Percentiles rank a stretch among this genome's conserved stretches.
phyloP scores from a whole-genome alignment of 2,113 vertebrate species.

The Mystacornis crossleyi region DNA sequence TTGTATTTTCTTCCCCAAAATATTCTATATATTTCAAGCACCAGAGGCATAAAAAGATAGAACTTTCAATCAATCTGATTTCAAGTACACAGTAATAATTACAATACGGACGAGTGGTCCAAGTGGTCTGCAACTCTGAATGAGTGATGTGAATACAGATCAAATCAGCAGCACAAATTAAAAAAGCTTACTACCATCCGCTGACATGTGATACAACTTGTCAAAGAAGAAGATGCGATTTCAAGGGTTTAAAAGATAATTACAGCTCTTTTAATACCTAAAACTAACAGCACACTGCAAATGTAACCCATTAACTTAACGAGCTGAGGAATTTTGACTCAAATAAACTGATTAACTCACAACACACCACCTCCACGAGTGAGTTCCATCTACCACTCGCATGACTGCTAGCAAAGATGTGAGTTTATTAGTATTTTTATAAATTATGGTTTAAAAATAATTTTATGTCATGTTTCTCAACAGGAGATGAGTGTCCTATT shows the following conservation, averaged over 20 bases:
- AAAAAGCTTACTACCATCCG: neutral
- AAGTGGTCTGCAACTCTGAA: neutral
- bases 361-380: neutral
- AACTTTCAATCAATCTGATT: neutral
- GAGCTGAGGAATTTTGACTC: neutral
- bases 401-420: neutral
- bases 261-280: neutral
- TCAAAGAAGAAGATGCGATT: neutral
- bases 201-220: fast-evolving
- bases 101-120: neutral
- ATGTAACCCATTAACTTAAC: neutral
- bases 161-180: neutral
- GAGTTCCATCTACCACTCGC: neutral
- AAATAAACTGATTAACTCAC: neutral
- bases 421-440: neutral
- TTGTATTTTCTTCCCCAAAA: neutral
- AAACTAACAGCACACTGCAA: neutral
- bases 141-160: neutral
- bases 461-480: neutral
- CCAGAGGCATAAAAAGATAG: neutral
- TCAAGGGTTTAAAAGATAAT: neutral
- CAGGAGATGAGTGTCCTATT: fast-evolving
- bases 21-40: neutral
- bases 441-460: neutral
- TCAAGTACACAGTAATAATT: neutral